Conservation (phyloP, 1,140 invertebrate genomes). For the Sitobion miscanthi region DNA sequence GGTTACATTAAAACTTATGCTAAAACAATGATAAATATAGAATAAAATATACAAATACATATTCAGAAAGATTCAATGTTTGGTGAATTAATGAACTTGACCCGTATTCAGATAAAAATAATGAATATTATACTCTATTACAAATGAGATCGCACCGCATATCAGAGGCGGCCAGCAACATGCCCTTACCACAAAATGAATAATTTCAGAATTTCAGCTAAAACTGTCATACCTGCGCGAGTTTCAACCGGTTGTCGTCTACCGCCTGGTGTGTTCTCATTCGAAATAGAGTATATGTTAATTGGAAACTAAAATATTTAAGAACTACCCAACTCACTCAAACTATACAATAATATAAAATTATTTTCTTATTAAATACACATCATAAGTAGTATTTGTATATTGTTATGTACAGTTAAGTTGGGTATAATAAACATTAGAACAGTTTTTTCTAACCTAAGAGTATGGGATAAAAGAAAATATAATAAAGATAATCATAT, state of each 20-base stretch:
- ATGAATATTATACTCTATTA: no score
- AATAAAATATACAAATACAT: conserved; percentile 8
- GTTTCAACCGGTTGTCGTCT: no score
- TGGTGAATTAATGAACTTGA: background rate
- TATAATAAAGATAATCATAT: background rate
- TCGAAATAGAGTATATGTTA: no score
- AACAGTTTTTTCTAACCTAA: background rate
- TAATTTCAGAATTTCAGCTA: no score
- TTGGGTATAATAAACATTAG: background rate
- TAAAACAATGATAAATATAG: conserved; percentile 33
- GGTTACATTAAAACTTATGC: background rate
- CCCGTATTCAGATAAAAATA: background rate
- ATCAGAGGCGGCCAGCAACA: no score
- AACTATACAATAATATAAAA: background rate
- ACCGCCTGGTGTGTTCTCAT: no score
- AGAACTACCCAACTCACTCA: background rate
- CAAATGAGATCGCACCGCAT: no score
- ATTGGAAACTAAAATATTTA: conserved; percentile 9
- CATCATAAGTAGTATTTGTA: background rate
- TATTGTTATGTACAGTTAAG: background rate
- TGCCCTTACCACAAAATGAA: no score
- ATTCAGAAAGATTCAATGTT: conserved; percentile 17
- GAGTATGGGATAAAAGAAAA: background rate
- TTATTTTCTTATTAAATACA: background rate
- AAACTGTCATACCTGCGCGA: no score